Conservation (phyloP, 2,113 vertebrate genomes). For the Pomatorhinus ruficollis region DNA sequence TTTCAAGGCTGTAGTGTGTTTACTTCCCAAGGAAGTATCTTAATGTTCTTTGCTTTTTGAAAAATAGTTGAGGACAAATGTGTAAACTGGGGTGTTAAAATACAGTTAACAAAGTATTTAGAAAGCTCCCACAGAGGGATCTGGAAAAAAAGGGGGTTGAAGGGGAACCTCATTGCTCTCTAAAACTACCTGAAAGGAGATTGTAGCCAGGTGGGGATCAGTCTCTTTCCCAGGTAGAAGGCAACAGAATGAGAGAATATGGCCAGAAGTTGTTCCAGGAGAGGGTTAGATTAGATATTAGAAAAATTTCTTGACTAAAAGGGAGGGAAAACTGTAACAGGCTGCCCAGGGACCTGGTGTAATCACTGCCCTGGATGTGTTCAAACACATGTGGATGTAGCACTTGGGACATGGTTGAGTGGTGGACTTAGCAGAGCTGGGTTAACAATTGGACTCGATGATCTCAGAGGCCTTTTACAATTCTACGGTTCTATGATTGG, state of each 20-base stretch:
- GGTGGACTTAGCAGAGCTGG: neutral
- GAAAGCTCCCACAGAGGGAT: neutral
- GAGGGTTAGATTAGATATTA: neutral
- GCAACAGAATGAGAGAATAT: neutral
- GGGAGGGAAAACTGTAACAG: neutral
- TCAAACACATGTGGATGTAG: neutral
- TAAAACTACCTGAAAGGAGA: neutral
- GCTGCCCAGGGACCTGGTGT: neutral
- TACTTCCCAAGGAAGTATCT: conserved; percentile 6
- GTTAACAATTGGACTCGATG: fast-evolving
- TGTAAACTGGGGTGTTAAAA: neutral
- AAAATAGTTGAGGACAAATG: neutral
- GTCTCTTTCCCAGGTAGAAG: neutral
- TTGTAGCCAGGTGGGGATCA: neutral
- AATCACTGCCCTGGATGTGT: neutral
- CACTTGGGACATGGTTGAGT: neutral
- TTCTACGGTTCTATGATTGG: neutral
- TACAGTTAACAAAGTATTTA: neutral
- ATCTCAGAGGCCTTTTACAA: neutral
- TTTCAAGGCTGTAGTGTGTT: neutral
- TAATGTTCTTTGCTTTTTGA: conserved; percentile 16
- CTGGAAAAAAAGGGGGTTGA: neutral
- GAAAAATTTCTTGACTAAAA: neutral
- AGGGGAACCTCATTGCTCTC: neutral
- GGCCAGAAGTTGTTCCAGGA: neutral